A percentile compares a stretch with the other conserved stretches of the same genome.
Evolutionary conservation across 1,140 invertebrate genomes (phyloP).

Genomic region (Lethocerus indicus): DNA sequence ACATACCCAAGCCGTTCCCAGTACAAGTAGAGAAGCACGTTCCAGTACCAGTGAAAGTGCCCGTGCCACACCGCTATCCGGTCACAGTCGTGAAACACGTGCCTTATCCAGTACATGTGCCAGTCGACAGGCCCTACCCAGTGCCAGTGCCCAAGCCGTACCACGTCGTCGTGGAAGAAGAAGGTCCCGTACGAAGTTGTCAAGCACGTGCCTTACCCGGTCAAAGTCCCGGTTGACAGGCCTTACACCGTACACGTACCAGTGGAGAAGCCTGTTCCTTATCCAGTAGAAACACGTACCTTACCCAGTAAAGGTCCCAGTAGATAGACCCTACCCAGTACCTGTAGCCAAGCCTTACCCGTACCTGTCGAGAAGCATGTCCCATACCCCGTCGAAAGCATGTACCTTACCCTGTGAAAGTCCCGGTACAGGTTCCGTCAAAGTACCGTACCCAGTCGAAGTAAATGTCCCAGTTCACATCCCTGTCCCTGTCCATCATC

Average conservation of each 20-base stretch:
- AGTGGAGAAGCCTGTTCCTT: conserved; percentile 31
- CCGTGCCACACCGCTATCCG: no score
- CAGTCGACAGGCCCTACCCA: no score
- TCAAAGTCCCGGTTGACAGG: conserved; percentile 46
- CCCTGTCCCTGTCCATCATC: no score
- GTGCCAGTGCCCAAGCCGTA: no score
- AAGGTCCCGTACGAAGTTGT: conserved; percentile 44
- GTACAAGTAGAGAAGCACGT: no score
- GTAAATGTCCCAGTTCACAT: no score
- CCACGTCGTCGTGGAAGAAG: conserved; percentile 21
- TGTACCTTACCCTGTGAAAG: conserved; percentile 33
- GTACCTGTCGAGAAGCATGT: conserved; percentile 37
- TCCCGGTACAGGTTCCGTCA: no score
- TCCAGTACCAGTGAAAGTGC: no score
- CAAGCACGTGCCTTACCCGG: conserved; percentile 48
- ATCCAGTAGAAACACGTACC: conserved; percentile 45
- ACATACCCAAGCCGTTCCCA: conserved; percentile 26
- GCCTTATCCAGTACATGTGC: no score
- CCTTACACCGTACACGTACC: conserved; percentile 36
- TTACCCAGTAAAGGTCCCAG: conserved; percentile 27
- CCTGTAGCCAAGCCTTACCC: conserved; percentile 33
- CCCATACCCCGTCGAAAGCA: conserved; percentile 50
- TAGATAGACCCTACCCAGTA: conserved; percentile 33
- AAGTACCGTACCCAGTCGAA: no score
- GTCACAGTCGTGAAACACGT: no score